These are phyloP conservation scores for Indri indri DNA, from an alignment of 2,113 vertebrate genomes.

Conservation along the genomic window DNA sequence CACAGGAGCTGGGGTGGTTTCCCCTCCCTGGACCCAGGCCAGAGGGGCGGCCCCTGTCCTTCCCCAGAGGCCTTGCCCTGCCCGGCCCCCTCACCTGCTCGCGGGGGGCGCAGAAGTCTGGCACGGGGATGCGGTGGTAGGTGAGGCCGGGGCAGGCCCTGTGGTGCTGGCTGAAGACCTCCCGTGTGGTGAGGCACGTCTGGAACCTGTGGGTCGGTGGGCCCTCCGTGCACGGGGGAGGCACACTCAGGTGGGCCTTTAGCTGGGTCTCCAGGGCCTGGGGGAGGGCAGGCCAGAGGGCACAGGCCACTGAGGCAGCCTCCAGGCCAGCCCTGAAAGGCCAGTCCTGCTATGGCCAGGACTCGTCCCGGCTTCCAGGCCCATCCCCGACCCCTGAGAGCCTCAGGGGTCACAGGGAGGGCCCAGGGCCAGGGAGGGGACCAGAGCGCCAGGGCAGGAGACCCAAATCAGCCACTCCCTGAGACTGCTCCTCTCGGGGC, in stretches of 20 bases:
- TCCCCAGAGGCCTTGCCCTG: background rate
- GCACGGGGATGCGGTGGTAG: constrained; percentile 91
- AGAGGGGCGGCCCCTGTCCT: no score
- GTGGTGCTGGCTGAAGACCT: constrained; percentile 92
- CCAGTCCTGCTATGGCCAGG: background rate
- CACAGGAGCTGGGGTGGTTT: background rate
- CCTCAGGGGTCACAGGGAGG: background rate
- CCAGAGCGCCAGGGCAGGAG: background rate
- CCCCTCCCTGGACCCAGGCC: no score
- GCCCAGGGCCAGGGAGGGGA: background rate
- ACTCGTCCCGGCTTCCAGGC: background rate
- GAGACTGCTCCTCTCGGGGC: accelerated
- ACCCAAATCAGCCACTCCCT: background rate
- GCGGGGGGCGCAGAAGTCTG: constrained; percentile 90
- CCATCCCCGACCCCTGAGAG: background rate
- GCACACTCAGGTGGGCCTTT: constrained; percentile 87
- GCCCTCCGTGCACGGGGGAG: constrained; percentile 89
- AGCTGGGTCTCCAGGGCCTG: constrained; percentile 92
- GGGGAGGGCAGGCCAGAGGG: background rate
- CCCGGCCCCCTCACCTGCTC: constrained; percentile 89
- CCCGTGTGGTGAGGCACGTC: constrained; percentile 90
- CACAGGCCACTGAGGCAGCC: background rate
- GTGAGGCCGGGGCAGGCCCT: constrained; percentile 86
- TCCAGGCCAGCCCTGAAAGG: background rate
- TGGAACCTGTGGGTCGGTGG: constrained; percentile 91